Evolutionary conservation across 92 coral and sea anemone genomes (phyloP).

Genomic region (Palythoa heliodiscus): DNA sequence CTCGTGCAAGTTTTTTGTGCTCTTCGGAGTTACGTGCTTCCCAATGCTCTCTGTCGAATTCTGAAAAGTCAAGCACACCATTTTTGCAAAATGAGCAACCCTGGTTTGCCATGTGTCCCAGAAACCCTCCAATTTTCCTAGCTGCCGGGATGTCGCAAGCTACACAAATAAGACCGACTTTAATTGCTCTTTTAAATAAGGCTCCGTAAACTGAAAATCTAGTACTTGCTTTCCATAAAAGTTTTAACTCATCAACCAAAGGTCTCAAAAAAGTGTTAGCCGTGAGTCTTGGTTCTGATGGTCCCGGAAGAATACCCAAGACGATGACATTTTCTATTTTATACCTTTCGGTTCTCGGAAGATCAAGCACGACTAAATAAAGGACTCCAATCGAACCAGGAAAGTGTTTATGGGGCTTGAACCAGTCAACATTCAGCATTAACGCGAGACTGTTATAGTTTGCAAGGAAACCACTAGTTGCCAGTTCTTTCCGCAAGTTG

Average conservation of each 20-base stretch:
- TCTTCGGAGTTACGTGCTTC: slow-evolving; percentile 42
- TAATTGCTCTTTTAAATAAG: background rate
- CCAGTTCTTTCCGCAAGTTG: slow-evolving; percentile 1
- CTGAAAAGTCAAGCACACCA: slow-evolving; percentile 51
- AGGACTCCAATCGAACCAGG: slow-evolving; percentile 5
- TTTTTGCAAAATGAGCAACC: slow-evolving; percentile 63
- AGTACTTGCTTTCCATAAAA: background rate
- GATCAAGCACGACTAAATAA: slow-evolving; percentile 1
- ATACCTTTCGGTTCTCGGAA: background rate
- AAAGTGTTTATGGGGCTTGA: background rate
- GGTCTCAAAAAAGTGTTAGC: slow-evolving; percentile 3
- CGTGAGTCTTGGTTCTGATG: slow-evolving; percentile 12
- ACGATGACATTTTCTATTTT: background rate
- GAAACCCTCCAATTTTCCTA: no score
- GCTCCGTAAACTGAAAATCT: background rate
- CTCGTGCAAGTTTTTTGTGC: slow-evolving; percentile 44
- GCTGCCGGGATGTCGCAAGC: no score
- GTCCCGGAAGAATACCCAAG: slow-evolving; percentile 3
- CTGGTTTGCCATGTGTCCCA: slow-evolving; percentile 44
- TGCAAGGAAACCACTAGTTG: slow-evolving; percentile 9
- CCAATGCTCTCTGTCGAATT: slow-evolving; percentile 62
- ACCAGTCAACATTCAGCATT: slow-evolving; percentile 2
- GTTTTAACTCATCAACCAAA: slow-evolving; percentile 2
- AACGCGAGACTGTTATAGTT: background rate
- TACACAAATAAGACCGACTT: no score